Base-by-base conservation (phyloP, 2,888 invertebrate genomes). In the Tupiocoris notatus region DNA sequence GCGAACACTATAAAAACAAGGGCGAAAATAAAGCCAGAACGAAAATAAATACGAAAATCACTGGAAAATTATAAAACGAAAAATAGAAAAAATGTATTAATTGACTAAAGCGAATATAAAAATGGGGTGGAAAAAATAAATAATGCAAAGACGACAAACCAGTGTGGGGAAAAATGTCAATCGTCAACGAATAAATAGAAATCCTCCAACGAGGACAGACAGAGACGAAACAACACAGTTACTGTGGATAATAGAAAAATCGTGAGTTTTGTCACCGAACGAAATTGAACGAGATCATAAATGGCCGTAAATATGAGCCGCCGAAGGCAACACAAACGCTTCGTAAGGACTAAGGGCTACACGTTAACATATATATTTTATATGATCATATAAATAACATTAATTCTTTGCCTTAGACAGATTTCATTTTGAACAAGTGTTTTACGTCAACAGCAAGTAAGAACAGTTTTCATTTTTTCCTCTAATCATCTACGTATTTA, bases 341-440 rank as follows among this genome's bases (percentile, higher is more conserved):
- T 70, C 23, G 25, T 25, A 61, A 25, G 39, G 56, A 73, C 54
- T 63, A 73, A 73, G 54, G 62, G 62, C 62, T 73, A 73, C 73
- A 73, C 39, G 62, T 62, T 63, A 73, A 73, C 73, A 73, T 63
- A 73, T 56, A 73, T 70, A 70, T 70, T 58, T 59, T 59, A 70
- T 59, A 59, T 73, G 39, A 73, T 73, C 23, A 63, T 65, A 65
- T 73, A 70, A 70, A 70, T 70, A 73, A 73, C 73, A 73, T 73
- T 62, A 54, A 71, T 73, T 63, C 21, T 39, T 58, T 59, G 57
- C 62, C 54, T 63, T 73, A 73, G 73, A 62, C 73, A 73, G 73
- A 62, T 39, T 62, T 39, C 39, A 39, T 39, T 39, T 61, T 63
- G 73, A 73, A 73, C 58, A 70, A 70, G 70, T 58, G 70, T 18